phyloP scores from a whole-genome alignment of 2,888 invertebrate genomes.

The Caenorhabditis sp. region DNA sequence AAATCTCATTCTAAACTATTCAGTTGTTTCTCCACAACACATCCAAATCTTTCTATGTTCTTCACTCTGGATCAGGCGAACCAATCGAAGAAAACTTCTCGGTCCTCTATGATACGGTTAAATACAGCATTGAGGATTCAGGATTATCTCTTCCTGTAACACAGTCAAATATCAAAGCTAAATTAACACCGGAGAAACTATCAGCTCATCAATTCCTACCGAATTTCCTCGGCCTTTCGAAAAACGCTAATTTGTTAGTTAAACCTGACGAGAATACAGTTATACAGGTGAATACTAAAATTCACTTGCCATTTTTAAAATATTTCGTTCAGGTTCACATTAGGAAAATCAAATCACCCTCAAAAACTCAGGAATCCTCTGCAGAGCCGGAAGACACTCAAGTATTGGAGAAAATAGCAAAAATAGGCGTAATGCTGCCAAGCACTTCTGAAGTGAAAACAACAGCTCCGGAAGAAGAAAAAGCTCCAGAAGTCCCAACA shows the following conservation, averaged over 20 bases:
- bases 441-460: too few species aligned
- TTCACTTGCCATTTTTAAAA: too few species aligned
- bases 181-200: conserved; percentile 4
- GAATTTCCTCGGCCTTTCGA: background rate
- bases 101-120: conserved; percentile 1
- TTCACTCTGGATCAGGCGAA: background rate
- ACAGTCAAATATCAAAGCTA: conserved; percentile 8
- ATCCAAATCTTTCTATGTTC: background rate
- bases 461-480: background rate
- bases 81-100: background rate
- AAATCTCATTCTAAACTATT: too few species aligned
- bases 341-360: background rate
- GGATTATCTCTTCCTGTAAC: conserved; percentile 8
- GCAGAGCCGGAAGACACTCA: background rate
- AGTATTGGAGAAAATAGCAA: background rate
- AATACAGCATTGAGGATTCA: conserved; percentile 2
- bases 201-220: background rate
- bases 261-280: background rate
- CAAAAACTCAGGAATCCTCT: background rate
- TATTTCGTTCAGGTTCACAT: background rate
- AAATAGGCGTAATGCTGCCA: background rate
- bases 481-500: background rate
- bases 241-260: background rate
- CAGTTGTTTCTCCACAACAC: background rate
- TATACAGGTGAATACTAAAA: background rate